Conservation (phyloP, 2,113 vertebrate species). For the Oenanthe oenanthe region DNA sequence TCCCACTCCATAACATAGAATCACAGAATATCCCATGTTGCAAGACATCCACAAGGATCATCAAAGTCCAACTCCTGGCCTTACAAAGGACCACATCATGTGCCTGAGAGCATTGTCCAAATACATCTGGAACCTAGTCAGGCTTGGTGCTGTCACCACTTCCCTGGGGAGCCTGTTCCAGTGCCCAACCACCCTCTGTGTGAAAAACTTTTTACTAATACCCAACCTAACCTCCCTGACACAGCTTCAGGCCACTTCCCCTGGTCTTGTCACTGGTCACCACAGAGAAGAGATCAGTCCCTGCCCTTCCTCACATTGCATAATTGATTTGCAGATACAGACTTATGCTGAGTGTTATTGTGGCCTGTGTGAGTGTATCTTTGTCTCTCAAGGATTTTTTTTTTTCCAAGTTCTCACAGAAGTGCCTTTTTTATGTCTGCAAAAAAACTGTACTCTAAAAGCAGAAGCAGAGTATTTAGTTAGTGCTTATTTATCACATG, state of each 20-base stretch:
- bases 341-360: neutral
- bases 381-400: neutral
- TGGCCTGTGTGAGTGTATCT: rapidly evolving
- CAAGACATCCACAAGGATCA: neutral
- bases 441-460: neutral
- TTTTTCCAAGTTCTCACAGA: neutral
- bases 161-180: neutral
- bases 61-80: neutral
- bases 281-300: neutral
- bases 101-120: neutral
- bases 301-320: rapidly evolving
- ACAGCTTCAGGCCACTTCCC: neutral
- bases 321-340: neutral
- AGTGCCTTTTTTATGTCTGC: neutral
- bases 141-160: neutral
- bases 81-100: neutral
- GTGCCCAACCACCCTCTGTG: neutral
- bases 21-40: neutral
- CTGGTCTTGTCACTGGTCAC: rapidly evolving
- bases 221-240: neutral
- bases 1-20: neutral
- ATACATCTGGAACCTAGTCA: neutral
- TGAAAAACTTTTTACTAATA: neutral
- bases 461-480: neutral
- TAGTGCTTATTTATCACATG: neutral